Base-by-base conservation (phyloP, 1,140 invertebrate species). In the Aphaenogaster floridana region DNA sequence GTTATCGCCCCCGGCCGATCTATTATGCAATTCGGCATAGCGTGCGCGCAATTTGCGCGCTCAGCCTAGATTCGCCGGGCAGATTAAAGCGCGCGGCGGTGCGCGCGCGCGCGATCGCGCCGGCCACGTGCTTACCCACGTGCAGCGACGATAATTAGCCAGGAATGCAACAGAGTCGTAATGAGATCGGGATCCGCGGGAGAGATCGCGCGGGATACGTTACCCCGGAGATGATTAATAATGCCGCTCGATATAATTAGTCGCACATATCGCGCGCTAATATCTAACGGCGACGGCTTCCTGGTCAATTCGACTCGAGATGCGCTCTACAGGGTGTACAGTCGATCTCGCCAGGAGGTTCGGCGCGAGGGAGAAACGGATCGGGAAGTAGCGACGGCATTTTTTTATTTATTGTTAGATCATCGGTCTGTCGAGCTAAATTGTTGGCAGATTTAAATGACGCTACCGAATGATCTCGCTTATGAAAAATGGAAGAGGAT, bases 171-270 rank as follows among this genome's bases (percentile, higher is more conserved):
- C 39, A 57, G 13, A 63, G 79, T 71, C 9, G 64, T 71, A 71
- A 71, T 81, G 66, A 69, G 78, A 69, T 69, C 52, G n/a, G 8
- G 39, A 66, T 79, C 28, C 76, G 28, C 15, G 28, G 13, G 42
- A 21, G 57, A 54, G 71, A 74, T 76, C 52, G 50, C 36, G 11
- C 28, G 45, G 42, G 15, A 78, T 63, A 36, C 59, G 36, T 69
- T 81, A 81, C 15, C 36, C 39, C 66, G 21, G 50, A 50, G 66
- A 81, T 81, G 79, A 71, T 81, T 81, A 71, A 71, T 81, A 81
- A 69, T 81, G 52, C 78, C 50, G 36, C 66, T 81, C 68, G 39
- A 81, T 81, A 81, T 71, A 81, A 81, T 81, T 81, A 81, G 79
- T 45, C 21, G 79, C 39, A 71, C 39, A 45, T 57, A 81, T 81